Conservation (phyloP, 2,113 vertebrate species). For the Poeciliopsis retropinna region DNA sequence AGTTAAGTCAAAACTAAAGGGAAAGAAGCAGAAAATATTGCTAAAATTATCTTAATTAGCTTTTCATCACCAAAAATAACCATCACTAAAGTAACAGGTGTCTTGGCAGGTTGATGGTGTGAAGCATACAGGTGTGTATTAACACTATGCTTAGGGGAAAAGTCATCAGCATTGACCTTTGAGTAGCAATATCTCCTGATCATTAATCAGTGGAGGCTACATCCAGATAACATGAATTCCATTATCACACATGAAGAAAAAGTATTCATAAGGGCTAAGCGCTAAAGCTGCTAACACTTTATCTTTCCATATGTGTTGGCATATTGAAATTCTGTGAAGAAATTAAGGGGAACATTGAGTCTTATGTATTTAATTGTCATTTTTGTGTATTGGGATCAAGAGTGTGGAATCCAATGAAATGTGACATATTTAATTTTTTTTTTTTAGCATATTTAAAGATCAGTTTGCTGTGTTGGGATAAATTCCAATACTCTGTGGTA, state of each 20-base stretch:
- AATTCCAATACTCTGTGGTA: too few species aligned
- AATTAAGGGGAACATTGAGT: too few species aligned
- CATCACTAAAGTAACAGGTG: not conserved
- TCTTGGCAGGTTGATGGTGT: not conserved
- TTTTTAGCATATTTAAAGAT: too few species aligned
- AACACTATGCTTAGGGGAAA: not conserved
- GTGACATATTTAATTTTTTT: too few species aligned
- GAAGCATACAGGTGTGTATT: not conserved
- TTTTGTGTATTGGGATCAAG: too few species aligned
- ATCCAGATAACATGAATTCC: not conserved
- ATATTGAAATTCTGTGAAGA: too few species aligned
- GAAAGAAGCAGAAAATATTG: not conserved
- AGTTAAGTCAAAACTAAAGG: not conserved
- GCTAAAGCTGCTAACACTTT: too few species aligned
- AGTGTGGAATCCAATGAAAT: too few species aligned
- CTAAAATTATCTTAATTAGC: not conserved
- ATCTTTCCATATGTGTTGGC: too few species aligned
- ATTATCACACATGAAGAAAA: not conserved
- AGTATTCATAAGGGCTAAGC: too few species aligned
- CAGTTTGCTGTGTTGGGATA: too few species aligned
- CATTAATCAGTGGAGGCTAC: not conserved
- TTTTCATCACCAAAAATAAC: not conserved
- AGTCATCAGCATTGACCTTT: not conserved
- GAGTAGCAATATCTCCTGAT: not conserved
- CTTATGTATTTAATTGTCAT: too few species aligned